A percentile compares a stretch with the other conserved stretches of the same genome.
These are phyloP conservation scores for Entomobrya proxima DNA, from an alignment of 2,888 invertebrate species.

Conservation along the genomic window DNA sequence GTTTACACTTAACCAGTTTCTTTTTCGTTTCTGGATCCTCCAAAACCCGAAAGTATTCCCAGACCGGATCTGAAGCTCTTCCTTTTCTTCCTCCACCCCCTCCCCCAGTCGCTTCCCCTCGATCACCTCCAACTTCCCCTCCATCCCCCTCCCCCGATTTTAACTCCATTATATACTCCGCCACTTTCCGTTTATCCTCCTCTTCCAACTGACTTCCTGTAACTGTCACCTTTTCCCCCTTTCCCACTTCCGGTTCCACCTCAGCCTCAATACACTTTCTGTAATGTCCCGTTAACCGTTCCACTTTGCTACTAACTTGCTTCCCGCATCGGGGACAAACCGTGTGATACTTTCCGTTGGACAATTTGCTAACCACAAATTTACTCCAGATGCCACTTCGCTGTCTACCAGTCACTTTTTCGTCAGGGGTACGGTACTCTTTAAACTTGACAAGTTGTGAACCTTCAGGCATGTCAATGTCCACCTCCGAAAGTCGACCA, in stretches of 20 bases:
- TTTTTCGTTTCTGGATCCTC: neutral
- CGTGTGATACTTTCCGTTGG: slow-evolving; percentile 26
- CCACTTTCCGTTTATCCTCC: neutral
- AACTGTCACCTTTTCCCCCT: neutral
- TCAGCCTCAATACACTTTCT: slow-evolving; percentile 2
- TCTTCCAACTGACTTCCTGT: no score
- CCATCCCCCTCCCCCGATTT: neutral
- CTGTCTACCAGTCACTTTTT: neutral
- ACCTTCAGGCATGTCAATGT: neutral
- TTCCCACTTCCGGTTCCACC: no score
- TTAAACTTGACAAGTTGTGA: neutral
- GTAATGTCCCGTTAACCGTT: slow-evolving; percentile 25
- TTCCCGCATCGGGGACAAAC: slow-evolving; percentile 9
- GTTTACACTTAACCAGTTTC: slow-evolving; percentile 21
- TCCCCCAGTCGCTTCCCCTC: neutral
- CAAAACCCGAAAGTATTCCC: slow-evolving; percentile 21
- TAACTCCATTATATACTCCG: neutral
- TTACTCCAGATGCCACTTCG: slow-evolving; percentile 28
- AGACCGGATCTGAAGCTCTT: slow-evolving; percentile 20
- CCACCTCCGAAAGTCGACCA: neutral
- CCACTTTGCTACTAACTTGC: slow-evolving; percentile 15
- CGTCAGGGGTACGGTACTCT: neutral
- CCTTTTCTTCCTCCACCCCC: neutral
- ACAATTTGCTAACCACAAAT: slow-evolving; percentile 4
- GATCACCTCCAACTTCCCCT: neutral